A percentile compares a stretch with the other conserved stretches of the same genome.
These are phyloP conservation scores for Plotosus lineatus DNA, from an alignment of 2,113 vertebrate species.

Conservation along the genomic window DNA sequence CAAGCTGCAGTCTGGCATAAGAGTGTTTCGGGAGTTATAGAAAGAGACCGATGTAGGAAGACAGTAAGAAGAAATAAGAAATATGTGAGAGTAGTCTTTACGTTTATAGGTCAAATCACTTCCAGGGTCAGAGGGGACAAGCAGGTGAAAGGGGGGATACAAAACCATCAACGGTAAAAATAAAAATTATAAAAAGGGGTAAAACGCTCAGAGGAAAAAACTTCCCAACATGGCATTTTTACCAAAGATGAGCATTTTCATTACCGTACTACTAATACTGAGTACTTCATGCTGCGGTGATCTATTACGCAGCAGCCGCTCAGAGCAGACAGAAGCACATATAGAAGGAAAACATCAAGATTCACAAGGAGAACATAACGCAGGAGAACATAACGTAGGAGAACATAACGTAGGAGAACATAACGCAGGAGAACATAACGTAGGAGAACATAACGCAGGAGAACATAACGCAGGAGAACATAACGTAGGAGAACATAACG, in stretches of 20 bases:
- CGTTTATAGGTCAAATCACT: neutral
- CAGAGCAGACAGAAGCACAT: neutral
- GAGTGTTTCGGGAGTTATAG: constrained; percentile 21
- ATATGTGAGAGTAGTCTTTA: neutral
- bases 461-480: too few species aligned
- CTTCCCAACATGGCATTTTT: constrained; percentile 33
- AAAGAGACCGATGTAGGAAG: neutral
- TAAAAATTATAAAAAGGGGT: too few species aligned
- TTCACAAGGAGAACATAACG: too few species aligned
- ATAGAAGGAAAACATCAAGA: too few species aligned
- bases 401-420: too few species aligned
- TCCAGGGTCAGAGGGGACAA: constrained; percentile 17
- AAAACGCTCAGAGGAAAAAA: neutral
- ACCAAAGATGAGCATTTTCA: neutral
- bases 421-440: too few species aligned
- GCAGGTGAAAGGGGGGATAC: neutral
- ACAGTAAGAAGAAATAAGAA: neutral
- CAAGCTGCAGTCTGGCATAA: constrained; percentile 7
- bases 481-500: too few species aligned
- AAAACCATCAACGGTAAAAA: neutral
- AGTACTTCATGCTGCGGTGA: neutral
- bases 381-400: too few species aligned
- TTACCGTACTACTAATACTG: constrained; percentile 24
- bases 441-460: too few species aligned
- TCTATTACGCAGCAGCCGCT: neutral